Conservation (phyloP, 1,140 invertebrate species). For the Aphelinus atriplicis region DNA sequence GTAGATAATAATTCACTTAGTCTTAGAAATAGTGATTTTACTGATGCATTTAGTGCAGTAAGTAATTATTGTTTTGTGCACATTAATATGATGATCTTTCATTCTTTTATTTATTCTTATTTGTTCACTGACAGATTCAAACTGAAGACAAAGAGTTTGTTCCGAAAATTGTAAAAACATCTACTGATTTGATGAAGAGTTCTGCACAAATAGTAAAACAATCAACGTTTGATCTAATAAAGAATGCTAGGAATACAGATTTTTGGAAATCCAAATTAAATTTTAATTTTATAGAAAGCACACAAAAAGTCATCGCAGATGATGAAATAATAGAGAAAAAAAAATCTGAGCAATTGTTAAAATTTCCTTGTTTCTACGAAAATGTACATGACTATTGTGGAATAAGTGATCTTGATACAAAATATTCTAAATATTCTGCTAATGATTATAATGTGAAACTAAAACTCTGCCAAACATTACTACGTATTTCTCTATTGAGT, state of each 20-base stretch:
- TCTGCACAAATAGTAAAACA: slow-evolving; percentile 60
- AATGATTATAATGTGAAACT: slow-evolving; percentile 55
- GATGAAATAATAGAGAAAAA: slow-evolving; percentile 40
- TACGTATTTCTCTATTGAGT: slow-evolving; percentile 60
- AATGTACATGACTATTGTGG: slow-evolving; percentile 51
- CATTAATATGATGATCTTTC: slow-evolving; percentile 12
- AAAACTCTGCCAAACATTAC: slow-evolving; percentile 59
- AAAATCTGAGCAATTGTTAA: slow-evolving; percentile 49
- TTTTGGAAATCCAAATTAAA: slow-evolving; percentile 61
- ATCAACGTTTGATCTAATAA: slow-evolving; percentile 60
- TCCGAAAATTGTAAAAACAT: slow-evolving; percentile 61
- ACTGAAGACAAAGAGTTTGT: slow-evolving; percentile 59
- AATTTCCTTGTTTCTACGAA: slow-evolving; percentile 64
- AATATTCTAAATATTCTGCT: slow-evolving; percentile 58
- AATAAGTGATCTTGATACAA: slow-evolving; percentile 55
- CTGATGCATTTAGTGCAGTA: slow-evolving; percentile 24
- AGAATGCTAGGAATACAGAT: slow-evolving; percentile 54
- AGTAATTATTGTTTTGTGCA: slow-evolving; percentile 21
- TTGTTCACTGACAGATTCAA: slow-evolving; percentile 52
- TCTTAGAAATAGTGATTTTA: slow-evolving; percentile 12
- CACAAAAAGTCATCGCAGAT: slow-evolving; percentile 41
- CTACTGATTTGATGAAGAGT: slow-evolving; percentile 60
- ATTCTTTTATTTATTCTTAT: slow-evolving; percentile 18
- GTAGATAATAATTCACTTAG: slow-evolving; percentile 13
- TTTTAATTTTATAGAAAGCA: slow-evolving; percentile 46